phyloP scores from a whole-genome alignment of 2,113 vertebrate species.

The Protomyctophum bolini region DNA sequence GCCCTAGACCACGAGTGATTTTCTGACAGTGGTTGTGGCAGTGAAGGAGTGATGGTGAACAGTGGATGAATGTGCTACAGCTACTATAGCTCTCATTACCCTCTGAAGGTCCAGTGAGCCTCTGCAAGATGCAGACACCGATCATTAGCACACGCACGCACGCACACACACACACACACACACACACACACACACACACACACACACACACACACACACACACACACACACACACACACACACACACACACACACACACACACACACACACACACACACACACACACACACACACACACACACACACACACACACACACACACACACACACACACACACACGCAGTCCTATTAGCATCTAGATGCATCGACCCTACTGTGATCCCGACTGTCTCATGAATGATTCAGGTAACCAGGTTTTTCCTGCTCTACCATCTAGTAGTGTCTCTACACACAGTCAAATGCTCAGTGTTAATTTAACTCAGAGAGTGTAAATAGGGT shows the following conservation, averaged over 20 bases:
- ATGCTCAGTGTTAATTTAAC: no score
- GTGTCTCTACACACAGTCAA: no score
- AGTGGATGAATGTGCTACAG: neutral
- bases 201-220: constrained; percentile 4
- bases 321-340: neutral
- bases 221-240: neutral
- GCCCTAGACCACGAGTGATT: no score
- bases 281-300: no score
- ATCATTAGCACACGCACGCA: constrained; percentile 35
- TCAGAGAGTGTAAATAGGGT: no score
- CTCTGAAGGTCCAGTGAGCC: constrained; percentile 11
- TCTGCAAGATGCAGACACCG: constrained; percentile 21
- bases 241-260: neutral
- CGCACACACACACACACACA: neutral
- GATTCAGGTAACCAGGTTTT: constrained; percentile 46
- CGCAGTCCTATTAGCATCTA: constrained; percentile 30
- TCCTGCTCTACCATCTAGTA: neutral
- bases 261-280: constrained; percentile 3
- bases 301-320: no score
- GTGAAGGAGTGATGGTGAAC: neutral
- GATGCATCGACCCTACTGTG: constrained; percentile 29
- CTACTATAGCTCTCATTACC: neutral
- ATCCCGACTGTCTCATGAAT: constrained; percentile 42
- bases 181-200: no score
- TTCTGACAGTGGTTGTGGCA: neutral